Conservation (phyloP, 2,888 invertebrate species). For the Parascotia fuliginaria region DNA sequence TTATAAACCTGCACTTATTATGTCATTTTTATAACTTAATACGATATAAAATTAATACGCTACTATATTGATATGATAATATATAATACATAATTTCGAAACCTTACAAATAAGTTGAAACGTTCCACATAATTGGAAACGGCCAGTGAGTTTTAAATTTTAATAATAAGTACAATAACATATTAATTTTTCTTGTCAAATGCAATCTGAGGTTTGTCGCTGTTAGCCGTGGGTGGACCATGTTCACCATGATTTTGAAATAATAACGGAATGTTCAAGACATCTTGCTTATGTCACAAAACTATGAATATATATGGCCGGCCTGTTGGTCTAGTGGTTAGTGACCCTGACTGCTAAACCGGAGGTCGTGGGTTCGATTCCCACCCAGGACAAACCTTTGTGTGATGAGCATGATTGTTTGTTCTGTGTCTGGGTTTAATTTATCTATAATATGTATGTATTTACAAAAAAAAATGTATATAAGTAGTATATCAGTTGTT, state of each 20-base stretch:
- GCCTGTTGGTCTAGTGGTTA: no score
- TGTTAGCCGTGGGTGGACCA: conserved; percentile 35
- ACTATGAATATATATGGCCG: no score
- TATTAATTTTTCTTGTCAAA: conserved; percentile 57
- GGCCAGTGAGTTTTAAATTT: conserved; percentile 46
- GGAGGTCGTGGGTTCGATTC: no score
- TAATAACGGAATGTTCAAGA: neutral
- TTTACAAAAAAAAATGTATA: no score
- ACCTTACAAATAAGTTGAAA: conserved; percentile 41
- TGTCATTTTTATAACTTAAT: conserved; percentile 8
- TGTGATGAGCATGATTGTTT: no score
- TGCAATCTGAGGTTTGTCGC: conserved; percentile 45
- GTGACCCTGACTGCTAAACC: no score
- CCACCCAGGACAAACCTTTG: no score
- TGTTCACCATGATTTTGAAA: conserved; percentile 32
- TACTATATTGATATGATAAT: conserved; percentile 5
- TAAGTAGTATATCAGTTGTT: no score
- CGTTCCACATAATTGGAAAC: conserved; percentile 39
- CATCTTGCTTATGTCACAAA: no score
- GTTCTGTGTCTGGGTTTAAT: no score
- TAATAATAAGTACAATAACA: conserved; percentile 58
- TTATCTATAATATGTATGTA: no score
- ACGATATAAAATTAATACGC: conserved; percentile 34
- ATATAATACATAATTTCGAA: conserved; percentile 7
- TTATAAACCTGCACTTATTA: neutral